Evolutionary conservation across 2,113 vertebrate species (phyloP).

Genomic region (Coryphaenoides rupestris): DNA sequence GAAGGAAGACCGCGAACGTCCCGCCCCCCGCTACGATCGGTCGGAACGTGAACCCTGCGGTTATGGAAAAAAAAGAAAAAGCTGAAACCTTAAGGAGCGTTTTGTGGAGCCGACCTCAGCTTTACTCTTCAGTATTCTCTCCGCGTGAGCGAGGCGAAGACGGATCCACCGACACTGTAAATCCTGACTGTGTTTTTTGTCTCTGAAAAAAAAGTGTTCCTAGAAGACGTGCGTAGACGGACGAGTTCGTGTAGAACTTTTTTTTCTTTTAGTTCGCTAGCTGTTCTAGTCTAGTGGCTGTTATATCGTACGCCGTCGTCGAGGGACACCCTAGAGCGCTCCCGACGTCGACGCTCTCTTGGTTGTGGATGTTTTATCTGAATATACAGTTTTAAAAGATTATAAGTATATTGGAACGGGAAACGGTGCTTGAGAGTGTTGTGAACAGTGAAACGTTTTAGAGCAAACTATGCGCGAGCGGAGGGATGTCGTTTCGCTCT

Average conservation of each 20-base stretch:
- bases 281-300: constrained; percentile 62
- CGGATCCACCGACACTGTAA: not conserved
- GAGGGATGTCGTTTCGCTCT: too few species aligned
- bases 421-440: constrained; percentile 62
- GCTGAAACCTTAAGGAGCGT: constrained; percentile 5
- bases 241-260: constrained; percentile 26
- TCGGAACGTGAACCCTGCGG: too few species aligned
- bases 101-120: constrained; percentile 29
- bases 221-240: not conserved
- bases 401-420: constrained; percentile 65
- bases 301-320: constrained; percentile 48
- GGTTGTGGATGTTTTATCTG: constrained; percentile 58
- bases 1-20: too few species aligned
- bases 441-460: constrained; percentile 55
- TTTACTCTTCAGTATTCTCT: constrained; percentile 40
- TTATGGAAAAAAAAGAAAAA: too few species aligned
- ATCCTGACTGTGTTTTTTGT: too few species aligned
- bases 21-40: too few species aligned
- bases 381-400: constrained; percentile 60
- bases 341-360: constrained; percentile 24
- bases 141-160: constrained; percentile 36
- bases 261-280: constrained; percentile 20
- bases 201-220: not conserved
- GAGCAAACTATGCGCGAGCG: not conserved
- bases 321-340: constrained; percentile 23